Evolutionary conservation across 2,888 invertebrate species (phyloP).

Genomic region (Ichneumoninae sp.): DNA sequence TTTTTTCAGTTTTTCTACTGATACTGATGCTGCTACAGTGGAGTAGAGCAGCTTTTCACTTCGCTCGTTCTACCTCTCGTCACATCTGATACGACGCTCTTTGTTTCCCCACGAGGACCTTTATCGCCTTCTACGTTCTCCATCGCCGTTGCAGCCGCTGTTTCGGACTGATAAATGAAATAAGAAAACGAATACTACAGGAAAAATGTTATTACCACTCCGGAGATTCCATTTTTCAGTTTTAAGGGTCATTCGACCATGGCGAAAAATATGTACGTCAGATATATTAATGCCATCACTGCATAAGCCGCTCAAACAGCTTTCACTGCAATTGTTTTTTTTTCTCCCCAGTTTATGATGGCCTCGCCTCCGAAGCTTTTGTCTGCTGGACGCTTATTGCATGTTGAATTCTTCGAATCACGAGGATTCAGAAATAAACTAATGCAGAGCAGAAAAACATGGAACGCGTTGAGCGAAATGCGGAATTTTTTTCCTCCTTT

Average conservation of each 20-base stretch:
- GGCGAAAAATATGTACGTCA: background rate
- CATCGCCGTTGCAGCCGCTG: background rate
- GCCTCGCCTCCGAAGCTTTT: background rate
- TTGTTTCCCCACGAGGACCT: slow-evolving; percentile 34
- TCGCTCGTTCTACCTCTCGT: slow-evolving; percentile 16
- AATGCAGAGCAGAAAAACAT: background rate
- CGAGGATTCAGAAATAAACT: background rate
- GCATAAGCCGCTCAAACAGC: background rate
- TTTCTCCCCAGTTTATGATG: background rate
- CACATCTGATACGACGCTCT: slow-evolving; percentile 38
- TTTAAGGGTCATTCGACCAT: background rate
- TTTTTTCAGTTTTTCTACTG: slow-evolving; percentile 15
- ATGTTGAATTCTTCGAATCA: background rate
- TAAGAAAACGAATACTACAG: background rate
- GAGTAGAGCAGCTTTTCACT: slow-evolving; percentile 7
- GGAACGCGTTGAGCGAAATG: background rate
- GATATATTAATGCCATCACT: background rate
- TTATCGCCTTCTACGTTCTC: slow-evolving; percentile 18
- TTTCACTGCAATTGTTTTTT: background rate
- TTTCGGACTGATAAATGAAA: slow-evolving; percentile 10
- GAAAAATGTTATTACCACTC: background rate
- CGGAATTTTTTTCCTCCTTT: background rate
- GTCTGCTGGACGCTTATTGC: background rate
- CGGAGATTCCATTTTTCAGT: background rate
- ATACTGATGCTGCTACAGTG: background rate